phyloP scores from a whole-genome alignment of 2,888 invertebrate genomes.

The Drosophila lutescens region DNA sequence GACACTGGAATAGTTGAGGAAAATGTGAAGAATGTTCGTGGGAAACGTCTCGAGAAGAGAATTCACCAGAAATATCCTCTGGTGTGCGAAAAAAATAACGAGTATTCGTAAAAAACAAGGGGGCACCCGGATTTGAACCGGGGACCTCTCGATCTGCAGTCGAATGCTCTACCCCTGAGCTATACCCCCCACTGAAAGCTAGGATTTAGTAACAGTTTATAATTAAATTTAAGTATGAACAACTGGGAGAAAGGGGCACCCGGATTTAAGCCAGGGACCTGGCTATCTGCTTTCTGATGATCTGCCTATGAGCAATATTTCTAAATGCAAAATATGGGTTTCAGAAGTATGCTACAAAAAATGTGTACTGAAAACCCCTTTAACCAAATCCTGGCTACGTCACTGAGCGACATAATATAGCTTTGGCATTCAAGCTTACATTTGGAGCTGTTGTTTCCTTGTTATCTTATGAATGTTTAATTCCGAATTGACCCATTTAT shows the following conservation, averaged over 20 bases:
- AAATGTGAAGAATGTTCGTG: slow-evolving; percentile 25
- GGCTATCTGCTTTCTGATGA: too few species aligned
- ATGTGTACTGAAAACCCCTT: too few species aligned
- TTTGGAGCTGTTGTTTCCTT: background rate
- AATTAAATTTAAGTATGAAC: too few species aligned
- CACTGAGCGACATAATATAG: background rate
- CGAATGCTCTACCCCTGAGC: slow-evolving; percentile 78
- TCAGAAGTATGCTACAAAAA: too few species aligned
- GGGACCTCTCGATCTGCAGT: slow-evolving; percentile 77
- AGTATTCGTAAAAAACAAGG: slow-evolving; percentile 28
- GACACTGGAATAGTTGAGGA: slow-evolving; percentile 14
- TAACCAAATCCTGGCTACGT: too few species aligned
- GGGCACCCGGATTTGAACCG: slow-evolving; percentile 77
- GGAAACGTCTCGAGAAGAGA: slow-evolving; percentile 8
- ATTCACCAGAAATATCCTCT: background rate
- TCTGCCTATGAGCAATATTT: too few species aligned
- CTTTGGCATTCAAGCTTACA: background rate
- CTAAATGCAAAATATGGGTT: too few species aligned
- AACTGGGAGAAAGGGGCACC: too few species aligned
- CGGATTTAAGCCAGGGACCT: too few species aligned
- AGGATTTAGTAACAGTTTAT: background rate
- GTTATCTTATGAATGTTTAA: background rate
- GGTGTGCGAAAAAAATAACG: slow-evolving; percentile 1
- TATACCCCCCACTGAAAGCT: slow-evolving; percentile 54
- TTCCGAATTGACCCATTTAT: background rate